phyloP scores from a whole-genome alignment of 2,113 vertebrate species.

The Anoura caudifer region DNA sequence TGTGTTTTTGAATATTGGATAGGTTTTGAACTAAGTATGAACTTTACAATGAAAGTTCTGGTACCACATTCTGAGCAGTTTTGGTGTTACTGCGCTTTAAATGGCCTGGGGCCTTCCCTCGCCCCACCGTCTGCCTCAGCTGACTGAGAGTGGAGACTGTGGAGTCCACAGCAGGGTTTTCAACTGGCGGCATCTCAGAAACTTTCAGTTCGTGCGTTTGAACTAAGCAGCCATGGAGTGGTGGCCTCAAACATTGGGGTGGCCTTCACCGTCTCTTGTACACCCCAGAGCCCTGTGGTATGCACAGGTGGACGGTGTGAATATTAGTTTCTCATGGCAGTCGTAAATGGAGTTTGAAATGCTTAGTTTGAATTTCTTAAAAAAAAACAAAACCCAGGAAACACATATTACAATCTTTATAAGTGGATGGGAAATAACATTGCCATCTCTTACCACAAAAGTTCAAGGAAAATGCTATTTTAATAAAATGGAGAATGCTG shows the following conservation, averaged over 20 bases:
- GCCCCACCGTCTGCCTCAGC: neutral
- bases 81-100: neutral
- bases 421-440: slow-evolving; percentile 40
- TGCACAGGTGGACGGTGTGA: neutral
- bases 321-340: neutral
- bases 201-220: neutral
- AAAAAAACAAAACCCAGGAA: neutral
- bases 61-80: neutral
- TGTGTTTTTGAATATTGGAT: neutral
- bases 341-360: slow-evolving; percentile 46
- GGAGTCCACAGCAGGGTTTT: neutral
- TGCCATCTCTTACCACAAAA: slow-evolving; percentile 62
- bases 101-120: neutral
- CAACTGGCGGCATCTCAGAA: neutral
- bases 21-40: neutral
- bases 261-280: neutral
- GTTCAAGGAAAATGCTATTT: slow-evolving; percentile 66
- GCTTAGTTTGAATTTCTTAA: slow-evolving; percentile 24
- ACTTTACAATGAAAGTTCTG: slow-evolving; percentile 13
- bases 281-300: neutral
- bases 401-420: neutral
- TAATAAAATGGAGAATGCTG: slow-evolving; percentile 67
- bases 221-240: neutral
- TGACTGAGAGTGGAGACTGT: neutral
- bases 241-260: neutral